Evolutionary conservation across 2,113 vertebrate genomes (phyloP).

Genomic region (Perca flavescens): DNA sequence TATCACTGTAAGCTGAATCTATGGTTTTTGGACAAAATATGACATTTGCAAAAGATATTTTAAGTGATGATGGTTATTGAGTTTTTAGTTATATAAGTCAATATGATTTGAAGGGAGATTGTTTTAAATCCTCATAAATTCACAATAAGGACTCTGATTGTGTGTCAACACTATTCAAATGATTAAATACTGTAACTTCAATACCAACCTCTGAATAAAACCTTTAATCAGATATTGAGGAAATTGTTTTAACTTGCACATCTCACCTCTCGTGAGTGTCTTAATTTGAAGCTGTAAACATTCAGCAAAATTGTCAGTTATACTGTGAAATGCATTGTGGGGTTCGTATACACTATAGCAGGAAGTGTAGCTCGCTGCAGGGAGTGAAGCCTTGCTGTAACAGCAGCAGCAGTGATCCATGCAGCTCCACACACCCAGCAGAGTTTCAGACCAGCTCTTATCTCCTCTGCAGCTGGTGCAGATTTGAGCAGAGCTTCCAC

Average conservation of each 20-base stretch:
- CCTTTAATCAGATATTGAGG: not conserved
- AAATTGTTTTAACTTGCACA: not conserved
- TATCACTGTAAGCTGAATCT: not conserved
- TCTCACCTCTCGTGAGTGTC: not conserved
- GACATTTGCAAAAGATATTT: not conserved
- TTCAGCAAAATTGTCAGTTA: not conserved
- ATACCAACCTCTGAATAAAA: not conserved
- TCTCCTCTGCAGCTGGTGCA: conserved; percentile 67
- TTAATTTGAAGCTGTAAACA: not conserved
- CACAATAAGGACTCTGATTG: not conserved
- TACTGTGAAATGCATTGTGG: not conserved
- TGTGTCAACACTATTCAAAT: not conserved
- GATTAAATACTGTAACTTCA: not conserved
- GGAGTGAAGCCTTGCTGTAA: conserved; percentile 17
- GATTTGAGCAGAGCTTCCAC: conserved; percentile 47
- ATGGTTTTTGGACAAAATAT: not conserved
- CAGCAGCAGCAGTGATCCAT: conserved; percentile 47
- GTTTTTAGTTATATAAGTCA: not conserved
- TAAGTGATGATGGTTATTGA: not conserved
- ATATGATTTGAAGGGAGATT: not conserved
- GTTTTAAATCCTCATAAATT: not conserved
- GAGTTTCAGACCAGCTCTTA: conserved; percentile 44
- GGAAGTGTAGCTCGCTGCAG: not conserved
- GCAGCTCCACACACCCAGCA: conserved; percentile 31
- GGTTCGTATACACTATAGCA: not conserved